phyloP scores from a whole-genome alignment of 2,888 invertebrate genomes.

The Plebejus melissa region DNA sequence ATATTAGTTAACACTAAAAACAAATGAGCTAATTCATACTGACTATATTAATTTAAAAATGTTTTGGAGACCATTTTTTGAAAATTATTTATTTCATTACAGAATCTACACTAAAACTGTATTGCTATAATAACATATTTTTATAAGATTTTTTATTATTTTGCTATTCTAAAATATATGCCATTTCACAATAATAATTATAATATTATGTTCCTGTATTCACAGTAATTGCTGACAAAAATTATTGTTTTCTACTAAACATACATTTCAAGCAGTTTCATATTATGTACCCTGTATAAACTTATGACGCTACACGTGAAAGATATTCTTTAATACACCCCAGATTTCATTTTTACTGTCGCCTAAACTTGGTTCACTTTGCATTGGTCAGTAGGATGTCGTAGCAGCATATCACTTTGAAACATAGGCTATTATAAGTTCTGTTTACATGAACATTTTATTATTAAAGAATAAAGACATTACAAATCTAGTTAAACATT shows the following conservation, averaged over 20 bases:
- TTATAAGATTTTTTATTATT: background rate
- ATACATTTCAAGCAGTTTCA: background rate
- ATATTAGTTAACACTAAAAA: conserved; percentile 52
- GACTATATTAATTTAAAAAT: conserved; percentile 32
- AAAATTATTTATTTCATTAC: background rate
- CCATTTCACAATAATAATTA: background rate
- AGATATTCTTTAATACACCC: background rate
- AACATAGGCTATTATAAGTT: background rate
- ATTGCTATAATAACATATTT: background rate
- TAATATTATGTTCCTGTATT: too few species aligned
- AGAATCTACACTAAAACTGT: background rate
- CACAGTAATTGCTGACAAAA: too few species aligned
- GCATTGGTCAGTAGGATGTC: background rate
- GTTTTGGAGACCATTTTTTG: conserved; percentile 23
- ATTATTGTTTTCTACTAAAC: background rate
- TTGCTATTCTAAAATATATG: background rate
- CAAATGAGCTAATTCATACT: conserved; percentile 43
- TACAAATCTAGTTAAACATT: background rate
- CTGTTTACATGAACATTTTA: background rate
- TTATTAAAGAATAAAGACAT: background rate
- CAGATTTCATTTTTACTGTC: background rate
- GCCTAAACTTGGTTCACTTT: background rate
- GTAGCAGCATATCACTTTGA: background rate
- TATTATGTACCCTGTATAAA: conserved; percentile 1
- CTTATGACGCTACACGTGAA: background rate